Evolutionary conservation across 2,888 invertebrate genomes (phyloP).

Genomic region (Watsonalla binaria): DNA sequence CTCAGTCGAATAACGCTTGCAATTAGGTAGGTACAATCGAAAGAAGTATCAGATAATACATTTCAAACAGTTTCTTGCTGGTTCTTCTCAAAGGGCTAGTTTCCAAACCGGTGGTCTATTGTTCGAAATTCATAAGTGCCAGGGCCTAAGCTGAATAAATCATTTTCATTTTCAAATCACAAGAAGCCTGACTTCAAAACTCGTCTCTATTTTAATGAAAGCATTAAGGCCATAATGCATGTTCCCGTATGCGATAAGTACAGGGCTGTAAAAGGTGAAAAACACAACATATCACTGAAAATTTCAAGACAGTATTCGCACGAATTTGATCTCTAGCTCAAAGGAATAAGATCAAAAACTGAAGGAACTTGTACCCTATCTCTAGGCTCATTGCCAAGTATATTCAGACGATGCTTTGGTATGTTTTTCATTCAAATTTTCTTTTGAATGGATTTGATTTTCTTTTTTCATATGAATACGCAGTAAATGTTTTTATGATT

Average conservation of each 20-base stretch:
- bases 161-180: too few species aligned
- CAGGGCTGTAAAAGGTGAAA: slow-evolving; percentile 9
- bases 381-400: slow-evolving; percentile 48
- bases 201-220: too few species aligned
- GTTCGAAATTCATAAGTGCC: too few species aligned
- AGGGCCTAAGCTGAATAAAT: too few species aligned
- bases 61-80: too few species aligned
- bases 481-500: neutral
- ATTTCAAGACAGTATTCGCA: slow-evolving; percentile 24
- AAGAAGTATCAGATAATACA: too few species aligned
- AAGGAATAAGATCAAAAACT: slow-evolving; percentile 7
- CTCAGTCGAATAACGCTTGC: too few species aligned
- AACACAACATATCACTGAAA: slow-evolving; percentile 7
- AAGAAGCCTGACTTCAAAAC: too few species aligned
- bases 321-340: slow-evolving; percentile 6
- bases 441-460: slow-evolving; percentile 39
- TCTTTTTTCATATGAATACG: slow-evolving; percentile 7
- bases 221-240: neutral
- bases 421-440: slow-evolving; percentile 47
- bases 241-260: slow-evolving; percentile 26
- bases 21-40: too few species aligned
- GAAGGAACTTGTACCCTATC: slow-evolving; percentile 6
- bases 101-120: too few species aligned
- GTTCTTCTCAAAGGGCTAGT: too few species aligned
- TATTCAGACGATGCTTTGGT: slow-evolving; percentile 53